Percentiles rank a stretch among this genome's conserved stretches.
Evolutionary conservation across 2,888 invertebrate genomes (phyloP).

Genomic region (Ichneumoninae sp.): DNA sequence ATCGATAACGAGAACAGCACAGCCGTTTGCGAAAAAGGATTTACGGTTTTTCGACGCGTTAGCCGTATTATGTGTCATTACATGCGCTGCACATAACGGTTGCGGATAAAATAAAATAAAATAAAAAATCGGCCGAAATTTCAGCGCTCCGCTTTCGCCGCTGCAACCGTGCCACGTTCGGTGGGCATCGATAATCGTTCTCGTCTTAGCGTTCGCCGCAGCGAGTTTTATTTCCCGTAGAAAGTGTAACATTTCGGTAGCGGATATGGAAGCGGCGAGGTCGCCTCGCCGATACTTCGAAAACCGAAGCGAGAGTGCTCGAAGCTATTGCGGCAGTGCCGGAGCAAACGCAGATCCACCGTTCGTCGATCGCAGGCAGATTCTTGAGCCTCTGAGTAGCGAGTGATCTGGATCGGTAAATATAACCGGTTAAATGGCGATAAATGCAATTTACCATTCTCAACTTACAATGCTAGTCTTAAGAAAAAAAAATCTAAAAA

Average conservation of each 20-base stretch:
- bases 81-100: not conserved
- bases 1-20: not conserved
- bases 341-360: not conserved
- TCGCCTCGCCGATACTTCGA: constrained; percentile 41
- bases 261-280: constrained; percentile 50
- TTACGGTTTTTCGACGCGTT: constrained; percentile 23
- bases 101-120: not conserved
- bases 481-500: not conserved
- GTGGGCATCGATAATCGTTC: constrained; percentile 22
- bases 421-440: not conserved
- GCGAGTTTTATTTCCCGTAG: constrained; percentile 13
- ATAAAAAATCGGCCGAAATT: constrained; percentile 31
- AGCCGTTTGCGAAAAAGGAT: constrained; percentile 5
- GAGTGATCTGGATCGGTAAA: not conserved
- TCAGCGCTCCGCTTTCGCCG: constrained; percentile 35
- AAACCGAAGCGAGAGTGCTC: constrained; percentile 31
- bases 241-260: constrained; percentile 32
- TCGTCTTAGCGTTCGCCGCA: not conserved
- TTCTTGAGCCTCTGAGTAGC: not conserved
- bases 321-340: not conserved
- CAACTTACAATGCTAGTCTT: not conserved
- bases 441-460: not conserved
- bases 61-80: constrained; percentile 36
- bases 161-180: constrained; percentile 26
- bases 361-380: not conserved